Conservation (phyloP, 2,113 vertebrate genomes). For the Notiomystis cincta region DNA sequence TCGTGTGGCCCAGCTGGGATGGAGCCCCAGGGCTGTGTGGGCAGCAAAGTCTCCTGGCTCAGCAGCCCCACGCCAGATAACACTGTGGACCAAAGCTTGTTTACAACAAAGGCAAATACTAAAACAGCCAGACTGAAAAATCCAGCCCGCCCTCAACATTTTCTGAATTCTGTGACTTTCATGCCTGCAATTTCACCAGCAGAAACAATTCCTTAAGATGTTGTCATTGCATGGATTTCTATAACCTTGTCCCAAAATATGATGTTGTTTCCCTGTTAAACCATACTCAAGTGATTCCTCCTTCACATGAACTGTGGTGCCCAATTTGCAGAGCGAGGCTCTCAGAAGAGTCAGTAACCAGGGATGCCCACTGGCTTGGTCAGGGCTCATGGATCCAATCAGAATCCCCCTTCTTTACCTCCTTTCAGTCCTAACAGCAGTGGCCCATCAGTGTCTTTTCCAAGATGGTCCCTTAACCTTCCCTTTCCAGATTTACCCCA, state of each 20-base stretch:
- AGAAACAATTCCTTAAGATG: background rate
- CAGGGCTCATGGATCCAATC: background rate
- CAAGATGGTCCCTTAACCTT: background rate
- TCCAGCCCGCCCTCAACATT: background rate
- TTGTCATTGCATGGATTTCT: background rate
- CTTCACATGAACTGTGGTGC: background rate
- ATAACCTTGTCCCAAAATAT: background rate
- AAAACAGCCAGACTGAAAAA: background rate
- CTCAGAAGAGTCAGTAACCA: background rate
- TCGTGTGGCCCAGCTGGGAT: background rate
- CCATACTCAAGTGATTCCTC: background rate
- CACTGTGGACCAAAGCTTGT: background rate
- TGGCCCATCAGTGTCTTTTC: background rate
- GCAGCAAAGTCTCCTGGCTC: background rate
- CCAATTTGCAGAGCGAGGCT: background rate
- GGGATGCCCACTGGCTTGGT: background rate
- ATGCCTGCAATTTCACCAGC: background rate
- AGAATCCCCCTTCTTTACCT: background rate
- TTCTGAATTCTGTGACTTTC: background rate
- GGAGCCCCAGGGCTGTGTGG: accelerated
- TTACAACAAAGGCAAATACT: background rate
- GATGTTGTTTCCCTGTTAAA: background rate
- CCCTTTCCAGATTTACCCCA: background rate
- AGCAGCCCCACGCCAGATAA: background rate
- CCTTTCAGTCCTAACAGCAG: background rate